These are phyloP conservation scores for Origma solitaria DNA, from an alignment of 2,113 vertebrate species.

Conservation along the genomic window DNA sequence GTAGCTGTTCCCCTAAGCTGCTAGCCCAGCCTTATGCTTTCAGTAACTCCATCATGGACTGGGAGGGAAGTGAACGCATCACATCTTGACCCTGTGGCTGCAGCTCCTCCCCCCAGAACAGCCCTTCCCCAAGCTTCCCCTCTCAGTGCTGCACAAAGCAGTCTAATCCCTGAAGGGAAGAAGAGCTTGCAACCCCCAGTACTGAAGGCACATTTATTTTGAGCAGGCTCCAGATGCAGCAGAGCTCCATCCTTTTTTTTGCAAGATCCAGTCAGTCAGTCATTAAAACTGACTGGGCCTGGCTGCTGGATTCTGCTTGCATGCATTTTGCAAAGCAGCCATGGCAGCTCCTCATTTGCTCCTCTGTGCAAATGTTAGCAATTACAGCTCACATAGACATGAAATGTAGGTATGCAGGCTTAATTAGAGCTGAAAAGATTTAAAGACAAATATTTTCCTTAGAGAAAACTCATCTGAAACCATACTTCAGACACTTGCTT, in stretches of 20 bases:
- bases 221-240: not conserved
- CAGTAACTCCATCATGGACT: not conserved
- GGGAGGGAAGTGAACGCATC: not conserved
- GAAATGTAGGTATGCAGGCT: not conserved
- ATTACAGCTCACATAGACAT: not conserved
- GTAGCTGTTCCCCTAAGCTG: not conserved
- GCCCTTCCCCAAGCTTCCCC: not conserved
- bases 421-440: conserved; percentile 40
- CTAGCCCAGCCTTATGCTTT: not conserved
- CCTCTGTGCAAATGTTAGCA: not conserved
- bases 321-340: not conserved
- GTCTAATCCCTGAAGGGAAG: not conserved
- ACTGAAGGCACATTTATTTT: not conserved
- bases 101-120: not conserved
- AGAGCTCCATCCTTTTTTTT: not conserved
- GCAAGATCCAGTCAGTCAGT: not conserved
- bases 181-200: not conserved
- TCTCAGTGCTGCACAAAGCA: not conserved
- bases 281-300: not conserved
- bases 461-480: conserved; percentile 27
- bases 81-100: not conserved
- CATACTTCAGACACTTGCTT: not conserved
- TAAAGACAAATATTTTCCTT: conserved; percentile 32
- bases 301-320: not conserved
- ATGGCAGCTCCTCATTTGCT: not conserved